Evolutionary conservation across 2,888 invertebrate genomes (phyloP), one percentile per base, ranked within the genome.

Genomic region (Zele albiditarsus): DNA sequence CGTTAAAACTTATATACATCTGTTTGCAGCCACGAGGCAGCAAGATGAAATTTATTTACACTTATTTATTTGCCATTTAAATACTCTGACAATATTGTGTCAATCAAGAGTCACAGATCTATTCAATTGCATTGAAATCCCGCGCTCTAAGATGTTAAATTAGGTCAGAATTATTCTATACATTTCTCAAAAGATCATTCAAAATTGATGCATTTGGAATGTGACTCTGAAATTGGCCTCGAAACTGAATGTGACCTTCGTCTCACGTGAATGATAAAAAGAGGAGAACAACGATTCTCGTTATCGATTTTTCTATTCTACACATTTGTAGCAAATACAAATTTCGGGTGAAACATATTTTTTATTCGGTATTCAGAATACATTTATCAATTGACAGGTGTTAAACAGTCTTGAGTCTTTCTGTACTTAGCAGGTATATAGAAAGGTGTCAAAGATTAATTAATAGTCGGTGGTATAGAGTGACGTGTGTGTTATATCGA

Each of bases 401-500:
- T 25, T 27, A 60, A 28, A 27, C n/a, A 2, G 28, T 28, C 8
- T 28, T 12, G 4, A n/a, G 28, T 27, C 33, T 33, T 23, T 4
- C 16, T 66, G 16, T 38, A 66, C 4, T 25, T 42, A 12, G 38
- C 28, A 68, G 25, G 68, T 38, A 28, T 62, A 27, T n/a, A 62
- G n/a, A 63, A 31, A 63, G 12, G 63, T 63, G 63, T 63, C n/a
- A 33, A 38, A 31, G 20, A 63, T 33, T 63, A 31, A 63, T 38
- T 33, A 57, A 69, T 53, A 57, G 31, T 57, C 28, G 49, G 20
- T 68, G 28, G 6, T 27, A n/a, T 20, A 28, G 27, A 53, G 31
- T 68, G 68, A 53, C 68, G 68, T 49, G n/a, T 23, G 42, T 60
- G 63, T n/a, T 20, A 20, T 53, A 20, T 53, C 20, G 53, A 53